Conservation (phyloP, 2,113 vertebrate species). For the Oryctolagus cuniculus region DNA sequence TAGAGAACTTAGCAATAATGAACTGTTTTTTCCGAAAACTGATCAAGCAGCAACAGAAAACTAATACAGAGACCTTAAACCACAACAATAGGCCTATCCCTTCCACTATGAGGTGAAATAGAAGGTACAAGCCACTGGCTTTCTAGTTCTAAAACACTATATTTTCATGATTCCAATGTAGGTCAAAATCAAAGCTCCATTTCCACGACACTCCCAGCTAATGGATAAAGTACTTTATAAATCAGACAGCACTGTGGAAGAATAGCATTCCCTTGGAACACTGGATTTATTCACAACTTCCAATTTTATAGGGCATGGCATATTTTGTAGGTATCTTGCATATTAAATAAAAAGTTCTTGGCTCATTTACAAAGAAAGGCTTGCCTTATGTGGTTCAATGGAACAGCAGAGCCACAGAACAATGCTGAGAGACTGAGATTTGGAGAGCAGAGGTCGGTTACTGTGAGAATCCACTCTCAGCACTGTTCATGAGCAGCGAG, state of each 20-base stretch:
- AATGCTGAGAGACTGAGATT: not conserved
- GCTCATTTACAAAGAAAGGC: constrained; percentile 24
- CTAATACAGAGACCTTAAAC: not conserved
- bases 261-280: not conserved
- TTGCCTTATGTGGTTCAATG: not conserved
- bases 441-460: not conserved
- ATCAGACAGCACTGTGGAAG: not conserved
- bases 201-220: not conserved
- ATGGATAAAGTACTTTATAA: not conserved
- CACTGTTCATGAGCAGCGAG: not conserved
- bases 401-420: not conserved
- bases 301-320: not conserved
- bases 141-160: not conserved
- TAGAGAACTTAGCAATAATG: not conserved
- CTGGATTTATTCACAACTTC: not conserved
- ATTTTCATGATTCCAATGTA: not conserved
- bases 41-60: not conserved
- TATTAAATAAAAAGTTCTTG: not conserved
- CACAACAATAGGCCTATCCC: not conserved
- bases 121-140: not conserved
- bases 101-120: not conserved
- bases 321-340: no score
- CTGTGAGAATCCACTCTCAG: not conserved
- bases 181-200: constrained; percentile 18
- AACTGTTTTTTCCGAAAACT: not conserved